Conservation (phyloP, 2,797 vertebrate genomes). For the Xerus rutilus region DNA sequence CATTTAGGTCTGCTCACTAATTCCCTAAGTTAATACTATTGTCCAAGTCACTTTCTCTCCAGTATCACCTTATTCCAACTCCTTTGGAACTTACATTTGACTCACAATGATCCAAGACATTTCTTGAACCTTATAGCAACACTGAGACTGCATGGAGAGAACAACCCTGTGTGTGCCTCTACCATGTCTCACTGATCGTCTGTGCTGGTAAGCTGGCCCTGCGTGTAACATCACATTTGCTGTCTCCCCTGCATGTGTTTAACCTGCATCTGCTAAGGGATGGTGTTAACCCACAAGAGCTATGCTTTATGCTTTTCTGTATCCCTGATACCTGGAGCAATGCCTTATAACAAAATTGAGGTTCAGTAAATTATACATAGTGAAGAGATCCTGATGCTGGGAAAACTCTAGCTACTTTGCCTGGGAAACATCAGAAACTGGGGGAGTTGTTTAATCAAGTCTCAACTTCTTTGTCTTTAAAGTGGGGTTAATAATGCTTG, state of each 20-base stretch:
- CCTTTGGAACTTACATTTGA: background rate
- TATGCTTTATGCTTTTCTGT: background rate
- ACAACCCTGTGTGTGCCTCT: rapidly evolving
- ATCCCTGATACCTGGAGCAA: background rate
- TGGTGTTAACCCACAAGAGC: background rate
- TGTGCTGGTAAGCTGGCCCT: background rate
- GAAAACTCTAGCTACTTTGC: background rate
- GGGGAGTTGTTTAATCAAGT: background rate
- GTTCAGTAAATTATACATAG: background rate
- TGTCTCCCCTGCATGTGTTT: background rate
- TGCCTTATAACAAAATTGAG: background rate
- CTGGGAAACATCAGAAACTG: background rate
- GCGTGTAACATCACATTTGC: background rate
- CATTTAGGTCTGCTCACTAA: background rate
- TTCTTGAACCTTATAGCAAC: background rate
- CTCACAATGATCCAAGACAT: background rate
- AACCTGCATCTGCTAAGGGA: background rate
- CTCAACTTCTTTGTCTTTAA: conserved; percentile 16
- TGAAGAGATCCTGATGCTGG: background rate
- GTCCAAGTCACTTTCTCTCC: background rate
- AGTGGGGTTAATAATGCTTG: background rate
- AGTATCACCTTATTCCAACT: background rate
- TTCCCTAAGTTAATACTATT: background rate
- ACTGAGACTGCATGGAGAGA: background rate
- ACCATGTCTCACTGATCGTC: background rate